These are phyloP conservation scores for Gadopsis marmoratus DNA, from an alignment of 2,797 vertebrate species.

Conservation along the genomic window DNA sequence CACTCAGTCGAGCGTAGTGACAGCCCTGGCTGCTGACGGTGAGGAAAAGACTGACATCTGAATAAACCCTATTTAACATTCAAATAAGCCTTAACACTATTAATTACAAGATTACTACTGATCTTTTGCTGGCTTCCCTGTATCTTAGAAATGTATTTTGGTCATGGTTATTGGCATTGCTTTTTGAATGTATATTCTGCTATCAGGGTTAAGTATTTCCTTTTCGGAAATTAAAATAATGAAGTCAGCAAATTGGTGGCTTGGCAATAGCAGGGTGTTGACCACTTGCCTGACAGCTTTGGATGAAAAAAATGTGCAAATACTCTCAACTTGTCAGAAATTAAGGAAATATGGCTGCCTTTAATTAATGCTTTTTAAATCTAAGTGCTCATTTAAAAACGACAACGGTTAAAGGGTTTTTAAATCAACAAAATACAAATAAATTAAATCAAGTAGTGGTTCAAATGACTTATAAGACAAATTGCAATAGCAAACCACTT, in stretches of 20 bases:
- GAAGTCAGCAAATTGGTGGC: neutral
- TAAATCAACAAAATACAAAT: slow-evolving; percentile 26
- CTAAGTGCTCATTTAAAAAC: neutral
- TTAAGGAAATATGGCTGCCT: neutral
- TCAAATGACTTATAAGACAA: slow-evolving; percentile 42
- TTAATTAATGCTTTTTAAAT: neutral
- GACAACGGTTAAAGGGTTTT: slow-evolving; percentile 18
- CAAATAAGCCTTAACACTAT: neutral
- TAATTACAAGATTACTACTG: slow-evolving; percentile 7
- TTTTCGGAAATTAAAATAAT: neutral
- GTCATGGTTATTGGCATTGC: slow-evolving; percentile 4
- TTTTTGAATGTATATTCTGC: slow-evolving; percentile 6
- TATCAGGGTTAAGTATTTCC: neutral
- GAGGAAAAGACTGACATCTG: slow-evolving; percentile 73
- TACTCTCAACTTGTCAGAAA: neutral
- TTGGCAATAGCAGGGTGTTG: neutral
- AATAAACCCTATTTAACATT: slow-evolving; percentile 30
- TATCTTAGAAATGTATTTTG: neutral
- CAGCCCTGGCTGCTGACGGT: slow-evolving; percentile 93
- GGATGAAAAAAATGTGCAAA: neutral
- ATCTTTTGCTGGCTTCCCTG: slow-evolving; percentile 21
- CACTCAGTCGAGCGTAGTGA: slow-evolving; percentile 91
- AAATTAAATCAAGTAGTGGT: slow-evolving; percentile 40
- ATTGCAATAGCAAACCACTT: slow-evolving; percentile 34
- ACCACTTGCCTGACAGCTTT: neutral